Evolutionary conservation across 2,113 vertebrate genomes (phyloP).

Genomic region (Dryoscopus gambensis): DNA sequence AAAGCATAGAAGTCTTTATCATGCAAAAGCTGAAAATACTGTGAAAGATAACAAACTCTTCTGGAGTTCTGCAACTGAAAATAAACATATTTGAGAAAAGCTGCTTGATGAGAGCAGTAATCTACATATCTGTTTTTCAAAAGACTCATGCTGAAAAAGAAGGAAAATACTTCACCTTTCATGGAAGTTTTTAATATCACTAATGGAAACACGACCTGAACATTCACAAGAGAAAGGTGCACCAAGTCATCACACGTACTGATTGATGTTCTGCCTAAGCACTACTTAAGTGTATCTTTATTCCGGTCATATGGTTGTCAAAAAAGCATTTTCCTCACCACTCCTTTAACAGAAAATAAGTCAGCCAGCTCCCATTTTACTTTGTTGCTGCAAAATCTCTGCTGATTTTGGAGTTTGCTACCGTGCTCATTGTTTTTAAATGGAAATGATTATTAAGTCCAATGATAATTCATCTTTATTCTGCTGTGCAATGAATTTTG

Average conservation of each 20-base stretch:
- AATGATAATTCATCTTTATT: not conserved
- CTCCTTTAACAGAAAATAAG: not conserved
- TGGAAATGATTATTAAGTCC: not conserved
- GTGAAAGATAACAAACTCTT: not conserved
- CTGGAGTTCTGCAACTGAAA: not conserved
- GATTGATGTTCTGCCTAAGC: not conserved
- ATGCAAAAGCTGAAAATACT: not conserved
- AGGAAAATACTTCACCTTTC: not conserved
- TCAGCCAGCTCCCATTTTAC: not conserved
- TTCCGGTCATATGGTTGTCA: not conserved
- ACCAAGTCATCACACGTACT: not conserved
- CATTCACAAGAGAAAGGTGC: not conserved
- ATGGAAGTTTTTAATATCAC: not conserved
- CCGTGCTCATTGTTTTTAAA: not conserved
- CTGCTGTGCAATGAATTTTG: not conserved
- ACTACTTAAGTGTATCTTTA: not conserved
- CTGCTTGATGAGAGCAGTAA: not conserved
- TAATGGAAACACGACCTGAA: not conserved
- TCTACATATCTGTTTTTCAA: not conserved
- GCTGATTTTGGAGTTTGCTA: not conserved
- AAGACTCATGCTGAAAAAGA: not conserved
- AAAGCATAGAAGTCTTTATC: not conserved
- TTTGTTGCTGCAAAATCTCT: not conserved
- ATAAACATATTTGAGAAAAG: not conserved
- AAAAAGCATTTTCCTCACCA: fast-evolving